Evolutionary conservation across 2,888 invertebrate genomes (phyloP).

Genomic region (Bibio marci): DNA sequence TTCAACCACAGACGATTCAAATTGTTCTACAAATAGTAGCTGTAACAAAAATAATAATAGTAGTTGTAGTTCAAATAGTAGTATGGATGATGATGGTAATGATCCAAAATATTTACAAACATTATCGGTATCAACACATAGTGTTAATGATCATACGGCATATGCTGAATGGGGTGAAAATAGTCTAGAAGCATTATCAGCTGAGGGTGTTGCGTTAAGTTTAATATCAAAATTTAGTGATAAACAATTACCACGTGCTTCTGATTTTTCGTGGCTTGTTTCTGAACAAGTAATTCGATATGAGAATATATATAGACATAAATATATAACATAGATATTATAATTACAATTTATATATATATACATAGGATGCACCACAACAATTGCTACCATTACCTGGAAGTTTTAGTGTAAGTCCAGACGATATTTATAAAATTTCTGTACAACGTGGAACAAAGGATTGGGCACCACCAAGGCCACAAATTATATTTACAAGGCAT

Average conservation of each 20-base stretch:
- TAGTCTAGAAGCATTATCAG: constrained; percentile 38
- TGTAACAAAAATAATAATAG: too few relatives aligned
- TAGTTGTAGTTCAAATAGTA: too few relatives aligned
- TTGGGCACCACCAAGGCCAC: constrained; percentile 73
- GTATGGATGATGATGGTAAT: too few relatives aligned
- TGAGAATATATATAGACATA: too few relatives aligned
- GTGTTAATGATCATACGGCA: constrained; percentile 15
- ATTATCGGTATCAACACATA: constrained; percentile 2
- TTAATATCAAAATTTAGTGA: constrained; percentile 59
- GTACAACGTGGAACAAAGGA: constrained; percentile 55
- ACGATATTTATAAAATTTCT: constrained; percentile 31
- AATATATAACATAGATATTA: too few relatives aligned
- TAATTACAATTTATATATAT: too few relatives aligned
- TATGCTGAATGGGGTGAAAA: constrained; percentile 20
- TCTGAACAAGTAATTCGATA: constrained; percentile 16
- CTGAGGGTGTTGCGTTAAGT: constrained; percentile 63
- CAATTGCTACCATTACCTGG: constrained; percentile 58
- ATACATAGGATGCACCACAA: constrained; percentile 46
- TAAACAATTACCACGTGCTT: constrained; percentile 56
- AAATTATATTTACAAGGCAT: constrained; percentile 67
- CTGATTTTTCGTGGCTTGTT: constrained; percentile 51
- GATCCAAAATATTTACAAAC: not conserved
- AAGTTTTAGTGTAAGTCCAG: constrained; percentile 44
- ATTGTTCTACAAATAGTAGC: too few relatives aligned
- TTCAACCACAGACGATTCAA: too few relatives aligned